Evolutionary conservation across 2,797 vertebrate genomes (phyloP).

Genomic region (Halcyon badia): DNA sequence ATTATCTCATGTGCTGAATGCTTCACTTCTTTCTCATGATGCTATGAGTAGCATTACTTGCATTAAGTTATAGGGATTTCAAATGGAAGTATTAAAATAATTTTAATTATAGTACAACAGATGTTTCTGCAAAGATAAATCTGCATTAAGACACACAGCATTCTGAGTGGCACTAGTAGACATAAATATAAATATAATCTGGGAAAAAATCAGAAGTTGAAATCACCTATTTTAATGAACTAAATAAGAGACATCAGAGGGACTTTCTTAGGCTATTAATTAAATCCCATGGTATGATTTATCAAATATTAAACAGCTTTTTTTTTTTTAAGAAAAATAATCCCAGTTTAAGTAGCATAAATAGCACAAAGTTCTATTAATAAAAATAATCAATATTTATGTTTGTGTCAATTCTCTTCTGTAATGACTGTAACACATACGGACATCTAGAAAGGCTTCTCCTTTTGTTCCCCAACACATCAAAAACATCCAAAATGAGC

Average conservation of each 20-base stretch:
- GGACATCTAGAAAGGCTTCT: neutral
- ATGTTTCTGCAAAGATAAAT: conserved; percentile 56
- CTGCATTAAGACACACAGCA: neutral
- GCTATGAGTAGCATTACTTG: neutral
- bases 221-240: neutral
- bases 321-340: neutral
- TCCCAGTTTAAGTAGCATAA: neutral
- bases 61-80: conserved; percentile 10
- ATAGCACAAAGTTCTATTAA: neutral
- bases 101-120: conserved; percentile 53
- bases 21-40: conserved; percentile 47
- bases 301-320: neutral
- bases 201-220: neutral
- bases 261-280: neutral
- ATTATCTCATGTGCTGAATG: conserved; percentile 22
- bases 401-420: neutral
- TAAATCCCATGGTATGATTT: neutral
- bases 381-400: neutral
- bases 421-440: neutral
- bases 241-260: neutral
- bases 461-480: neutral
- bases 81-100: conserved; percentile 41
- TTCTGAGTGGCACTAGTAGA: neutral
- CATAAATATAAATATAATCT: neutral
- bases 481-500: neutral